A percentile compares a stretch with the other conserved stretches of the same genome.
Evolutionary conservation across 1,140 invertebrate genomes (phyloP).

Genomic region (Stratiolaelaps scimitus): DNA sequence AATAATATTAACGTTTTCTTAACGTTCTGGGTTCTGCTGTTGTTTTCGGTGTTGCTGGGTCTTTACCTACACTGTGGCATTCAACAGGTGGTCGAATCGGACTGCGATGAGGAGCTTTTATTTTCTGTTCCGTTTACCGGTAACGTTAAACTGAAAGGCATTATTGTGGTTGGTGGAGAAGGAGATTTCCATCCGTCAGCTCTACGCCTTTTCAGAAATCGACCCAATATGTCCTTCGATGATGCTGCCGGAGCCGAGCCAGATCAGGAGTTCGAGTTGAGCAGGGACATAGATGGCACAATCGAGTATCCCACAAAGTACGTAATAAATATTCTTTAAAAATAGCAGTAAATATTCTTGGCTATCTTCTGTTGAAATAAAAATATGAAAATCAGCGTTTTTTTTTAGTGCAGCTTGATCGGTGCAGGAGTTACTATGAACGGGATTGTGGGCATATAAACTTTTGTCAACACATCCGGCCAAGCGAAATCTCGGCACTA

Average conservation of each 20-base stretch:
- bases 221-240: slow-evolving; percentile 85
- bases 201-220: slow-evolving; percentile 83
- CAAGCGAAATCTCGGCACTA: too few relatives aligned
- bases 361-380: too few relatives aligned
- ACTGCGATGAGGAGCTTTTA: slow-evolving; percentile 16
- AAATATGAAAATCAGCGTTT: too few relatives aligned
- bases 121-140: slow-evolving; percentile 53
- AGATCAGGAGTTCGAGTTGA: slow-evolving; percentile 83
- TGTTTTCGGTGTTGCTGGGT: too few relatives aligned
- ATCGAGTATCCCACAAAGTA: slow-evolving; percentile 82
- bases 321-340: slow-evolving; percentile 36
- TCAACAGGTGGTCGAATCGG: slow-evolving; percentile 21
- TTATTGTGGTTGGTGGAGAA: slow-evolving; percentile 75
- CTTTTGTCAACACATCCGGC: too few relatives aligned
- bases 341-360: slow-evolving; percentile 19
- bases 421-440: too few relatives aligned
- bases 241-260: slow-evolving; percentile 53
- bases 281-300: slow-evolving; percentile 58
- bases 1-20: too few relatives aligned
- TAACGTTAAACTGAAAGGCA: slow-evolving; percentile 82
- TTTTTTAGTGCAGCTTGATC: too few relatives aligned
- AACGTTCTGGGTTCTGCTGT: too few relatives aligned
- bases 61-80: neutral
- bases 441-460: neutral
- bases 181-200: slow-evolving; percentile 64